Percentiles rank a stretch among this genome's conserved stretches.
Evolutionary conservation across 2,113 vertebrate species (phyloP).

Genomic region (Falco punctatus): DNA sequence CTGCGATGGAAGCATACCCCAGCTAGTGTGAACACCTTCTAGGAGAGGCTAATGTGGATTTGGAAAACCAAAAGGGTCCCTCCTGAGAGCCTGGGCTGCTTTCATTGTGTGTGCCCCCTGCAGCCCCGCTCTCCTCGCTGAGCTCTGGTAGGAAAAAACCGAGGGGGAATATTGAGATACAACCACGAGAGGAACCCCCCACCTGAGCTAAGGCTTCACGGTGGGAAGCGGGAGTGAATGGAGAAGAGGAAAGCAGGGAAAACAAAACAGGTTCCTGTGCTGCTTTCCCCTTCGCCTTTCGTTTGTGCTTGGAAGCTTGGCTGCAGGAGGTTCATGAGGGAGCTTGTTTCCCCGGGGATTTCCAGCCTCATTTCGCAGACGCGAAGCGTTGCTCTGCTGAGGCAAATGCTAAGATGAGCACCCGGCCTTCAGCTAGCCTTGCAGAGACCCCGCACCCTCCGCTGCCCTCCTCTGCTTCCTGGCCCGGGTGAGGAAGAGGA

Average conservation of each 20-base stretch:
- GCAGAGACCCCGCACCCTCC: background rate
- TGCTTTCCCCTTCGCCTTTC: background rate
- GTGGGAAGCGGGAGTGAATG: background rate
- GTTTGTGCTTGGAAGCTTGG: background rate
- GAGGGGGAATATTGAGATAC: background rate
- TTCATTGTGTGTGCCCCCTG: background rate
- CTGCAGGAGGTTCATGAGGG: background rate
- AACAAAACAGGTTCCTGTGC: background rate
- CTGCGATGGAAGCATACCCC: background rate
- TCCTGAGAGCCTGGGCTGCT: background rate
- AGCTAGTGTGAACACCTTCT: background rate
- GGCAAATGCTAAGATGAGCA: background rate
- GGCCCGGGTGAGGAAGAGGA: fast-evolving
- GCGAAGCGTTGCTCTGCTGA: background rate
- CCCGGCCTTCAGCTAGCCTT: background rate
- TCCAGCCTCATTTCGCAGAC: background rate
- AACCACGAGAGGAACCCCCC: fast-evolving
- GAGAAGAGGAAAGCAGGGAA: background rate
- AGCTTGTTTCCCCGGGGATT: background rate
- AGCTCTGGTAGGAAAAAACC: fast-evolving
- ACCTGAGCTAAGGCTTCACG: background rate
- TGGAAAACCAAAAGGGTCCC: background rate
- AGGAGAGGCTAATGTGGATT: background rate
- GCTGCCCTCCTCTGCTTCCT: background rate
- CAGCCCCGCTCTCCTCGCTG: background rate